Base-by-base conservation (phyloP, 2,113 vertebrate species). In the Accipiter virgatus region DNA sequence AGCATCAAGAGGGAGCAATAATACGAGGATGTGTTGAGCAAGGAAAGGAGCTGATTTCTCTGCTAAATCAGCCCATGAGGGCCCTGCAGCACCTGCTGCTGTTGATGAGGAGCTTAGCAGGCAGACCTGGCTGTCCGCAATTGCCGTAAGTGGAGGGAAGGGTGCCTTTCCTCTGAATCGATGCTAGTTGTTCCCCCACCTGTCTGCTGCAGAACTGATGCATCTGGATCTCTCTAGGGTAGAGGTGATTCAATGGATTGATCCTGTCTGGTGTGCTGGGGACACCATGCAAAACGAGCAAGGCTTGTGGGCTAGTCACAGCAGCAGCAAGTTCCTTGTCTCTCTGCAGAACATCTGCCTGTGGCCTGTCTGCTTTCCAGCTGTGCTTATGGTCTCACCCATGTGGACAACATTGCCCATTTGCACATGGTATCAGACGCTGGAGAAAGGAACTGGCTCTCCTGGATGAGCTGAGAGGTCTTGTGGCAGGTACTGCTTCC, bases 351-450 rank as follows among this genome's bases (percentile, higher is more conserved):
- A 38, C 56, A n/a, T 32, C 70, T 71, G 50, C n/a, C 61, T 5
- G 2, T 18, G 61, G 14, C n/a, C 26, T 16, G 43, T 15, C 55
- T 87, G 72, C 61, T 73, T 52, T 27, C 66, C 92, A n/a, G 62
- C 34, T 55, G 27, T 71, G 73, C 32, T 59, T 13, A 2, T 7
- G 32, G 25, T 27, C 55, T 61, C 75, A 40, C 16, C 43, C 23
- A 3, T 7, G 31, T 0, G 1, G 47, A 19, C 40, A 17, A 8
- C 1, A 27, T 10, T 56, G 38, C 4, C 36, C 40, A 13, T 74
- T 38, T 59, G 26, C 62, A 45, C 8, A 4, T 2, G 14, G 52
- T 27, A 52, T 47, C 11, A 7, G 59, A 11, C 16, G 6, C 16
- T 78, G 84, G 42, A 72, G 84, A 72, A 81, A 52, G 84, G 34